Percentiles rank a stretch among this genome's conserved stretches.
These are phyloP conservation scores for Tonatia bakeri DNA, from an alignment of 2,113 vertebrate genomes.

Conservation along the genomic window DNA sequence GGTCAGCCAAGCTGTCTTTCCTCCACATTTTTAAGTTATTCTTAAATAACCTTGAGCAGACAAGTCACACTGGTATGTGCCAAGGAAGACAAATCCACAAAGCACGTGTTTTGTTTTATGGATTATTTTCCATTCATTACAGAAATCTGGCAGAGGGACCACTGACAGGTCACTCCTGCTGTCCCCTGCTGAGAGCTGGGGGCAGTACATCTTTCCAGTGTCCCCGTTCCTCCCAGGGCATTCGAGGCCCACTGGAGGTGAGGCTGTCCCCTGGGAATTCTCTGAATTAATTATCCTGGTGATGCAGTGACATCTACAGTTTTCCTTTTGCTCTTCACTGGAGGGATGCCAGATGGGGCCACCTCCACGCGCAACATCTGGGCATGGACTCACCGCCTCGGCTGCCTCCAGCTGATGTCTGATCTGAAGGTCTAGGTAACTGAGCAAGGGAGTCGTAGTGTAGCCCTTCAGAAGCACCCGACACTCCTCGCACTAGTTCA, in stretches of 20 bases:
- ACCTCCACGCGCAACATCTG: neutral
- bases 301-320: neutral
- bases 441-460: neutral
- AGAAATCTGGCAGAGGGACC: neutral
- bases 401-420: neutral
- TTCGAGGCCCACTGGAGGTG: neutral
- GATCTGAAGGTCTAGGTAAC: neutral
- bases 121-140: neutral
- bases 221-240: neutral
- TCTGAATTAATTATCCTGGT: neutral
- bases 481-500: neutral
- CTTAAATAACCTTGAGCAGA: conserved; percentile 39
- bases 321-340: neutral
- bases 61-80: neutral
- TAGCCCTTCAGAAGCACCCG: neutral
- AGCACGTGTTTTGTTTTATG: neutral
- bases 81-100: neutral
- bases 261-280: neutral
- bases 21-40: neutral
- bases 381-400: neutral
- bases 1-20: neutral
- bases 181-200: neutral
- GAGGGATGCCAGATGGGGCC: neutral
- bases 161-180: neutral
- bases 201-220: neutral